A percentile compares a stretch with the other conserved stretches of the same genome.
Evolutionary conservation across 2,113 vertebrate genomes (phyloP).

Genomic region (Scopus umbretta): DNA sequence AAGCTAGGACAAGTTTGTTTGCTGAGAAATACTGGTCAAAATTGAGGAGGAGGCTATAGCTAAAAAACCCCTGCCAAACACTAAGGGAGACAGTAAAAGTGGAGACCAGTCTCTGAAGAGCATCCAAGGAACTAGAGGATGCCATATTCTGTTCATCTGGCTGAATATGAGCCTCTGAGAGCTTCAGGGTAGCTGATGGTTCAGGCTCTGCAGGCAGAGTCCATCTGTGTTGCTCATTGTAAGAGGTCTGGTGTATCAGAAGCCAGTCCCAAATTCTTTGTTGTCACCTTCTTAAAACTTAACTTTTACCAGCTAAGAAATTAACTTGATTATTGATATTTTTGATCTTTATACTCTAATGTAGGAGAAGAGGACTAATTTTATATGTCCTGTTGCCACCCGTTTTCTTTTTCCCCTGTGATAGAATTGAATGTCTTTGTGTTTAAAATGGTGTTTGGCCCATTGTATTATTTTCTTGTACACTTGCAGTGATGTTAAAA

Average conservation of each 20-base stretch:
- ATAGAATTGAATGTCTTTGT: not conserved
- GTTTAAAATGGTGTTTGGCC: not conserved
- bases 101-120: not conserved
- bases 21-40: too few species aligned
- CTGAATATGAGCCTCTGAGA: not conserved
- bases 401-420: not conserved
- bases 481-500: not conserved
- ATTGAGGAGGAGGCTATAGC: not conserved
- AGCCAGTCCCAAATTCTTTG: not conserved
- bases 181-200: not conserved
- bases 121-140: not conserved
- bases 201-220: not conserved
- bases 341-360: not conserved
- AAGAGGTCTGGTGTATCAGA: not conserved
- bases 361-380: not conserved
- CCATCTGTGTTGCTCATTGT: not conserved
- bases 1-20: not conserved
- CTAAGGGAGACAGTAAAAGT: not conserved
- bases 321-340: not conserved
- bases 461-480: not conserved
- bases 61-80: not conserved
- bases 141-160: not conserved
- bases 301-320: not conserved
- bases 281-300: not conserved
- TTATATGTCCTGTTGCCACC: not conserved